phyloP scores from a whole-genome alignment of 2,797 vertebrate genomes.

The Lagorchestes hirsutus region DNA sequence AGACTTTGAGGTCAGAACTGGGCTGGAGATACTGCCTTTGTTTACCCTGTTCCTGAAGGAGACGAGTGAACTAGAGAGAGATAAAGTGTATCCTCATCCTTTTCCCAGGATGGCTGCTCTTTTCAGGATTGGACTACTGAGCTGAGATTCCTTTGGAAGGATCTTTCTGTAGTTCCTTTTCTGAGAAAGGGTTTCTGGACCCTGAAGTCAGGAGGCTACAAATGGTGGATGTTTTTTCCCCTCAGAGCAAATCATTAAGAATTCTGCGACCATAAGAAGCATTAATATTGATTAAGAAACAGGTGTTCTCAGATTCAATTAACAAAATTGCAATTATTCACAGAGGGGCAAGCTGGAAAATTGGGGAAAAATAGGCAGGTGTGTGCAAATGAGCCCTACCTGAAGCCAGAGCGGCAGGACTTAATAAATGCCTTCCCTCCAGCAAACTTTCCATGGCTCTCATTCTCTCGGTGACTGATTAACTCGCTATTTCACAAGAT shows the following conservation, averaged over 20 bases:
- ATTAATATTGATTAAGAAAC: conserved; percentile 82
- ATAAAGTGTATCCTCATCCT: not conserved
- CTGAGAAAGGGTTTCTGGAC: not conserved
- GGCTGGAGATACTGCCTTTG: not conserved
- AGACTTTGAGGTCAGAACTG: not conserved
- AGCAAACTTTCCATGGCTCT: conserved; percentile 39
- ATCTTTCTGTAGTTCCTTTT: not conserved
- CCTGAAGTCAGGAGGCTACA: conserved; percentile 1
- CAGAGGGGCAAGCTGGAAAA: conserved; percentile 60
- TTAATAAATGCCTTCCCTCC: conserved; percentile 38
- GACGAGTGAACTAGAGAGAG: not conserved
- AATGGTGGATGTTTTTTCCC: not conserved
- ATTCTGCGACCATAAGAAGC: conserved; percentile 61
- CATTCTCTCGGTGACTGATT: conserved; percentile 38
- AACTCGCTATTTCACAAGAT: conserved; percentile 21
- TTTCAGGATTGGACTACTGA: not conserved
- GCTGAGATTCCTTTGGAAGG: not conserved
- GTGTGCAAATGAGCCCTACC: conserved; percentile 64
- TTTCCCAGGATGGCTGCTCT: not conserved
- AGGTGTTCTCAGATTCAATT: conserved; percentile 77
- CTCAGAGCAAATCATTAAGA: conserved; percentile 68
- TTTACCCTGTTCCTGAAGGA: not conserved
- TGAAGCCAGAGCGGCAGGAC: conserved; percentile 6
- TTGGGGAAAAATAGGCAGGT: conserved; percentile 66
- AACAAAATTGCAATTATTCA: conserved; percentile 78